Evolutionary conservation across 2,113 vertebrate genomes (phyloP), one percentile per base, ranked within the genome.

Genomic region (Heterotilapia buettikoferi): DNA sequence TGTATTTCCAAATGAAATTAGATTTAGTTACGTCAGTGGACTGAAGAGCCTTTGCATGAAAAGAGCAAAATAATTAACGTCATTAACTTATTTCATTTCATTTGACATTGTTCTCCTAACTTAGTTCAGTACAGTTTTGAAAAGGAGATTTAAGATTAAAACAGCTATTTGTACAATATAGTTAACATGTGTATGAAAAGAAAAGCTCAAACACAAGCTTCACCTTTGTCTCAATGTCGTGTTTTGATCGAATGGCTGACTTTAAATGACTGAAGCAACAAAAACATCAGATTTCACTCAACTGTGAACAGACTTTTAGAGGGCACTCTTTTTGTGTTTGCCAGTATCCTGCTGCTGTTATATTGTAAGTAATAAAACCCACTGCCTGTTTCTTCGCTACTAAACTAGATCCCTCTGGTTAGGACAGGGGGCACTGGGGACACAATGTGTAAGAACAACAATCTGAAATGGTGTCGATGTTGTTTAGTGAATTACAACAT

Each of bases 321-420:
- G 4, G 47, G 45, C 14, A 40, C 6, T 84, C 7, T 61, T 88
- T 10, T 83, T 57, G 33, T 26, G 84, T 52, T 24, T 4, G 52
- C 38, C 84, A 31, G 71, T 8, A 78, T 19, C 45, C 45, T 78
- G 45, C 45, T 82, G 38, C 68, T 86, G 84, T 88, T 71, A 50
- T 68, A 88, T 88, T 82, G 85, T 84, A 89, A 91, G 79, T 73
- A 89, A 93, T 90, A 57, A 90, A 94, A 88, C 80, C 56, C 56
- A 82, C 59, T n/a, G 73, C 19, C 79, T 86, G 38, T 40, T 82
- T 89, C 84, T 90, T 53, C 19, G 76, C 87, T 81, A 86, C 88
- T 86, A 79, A 88, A 83, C 71, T 26, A 83, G 6, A 53, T 85
- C 53, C 91, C 79, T 61, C 57, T 84, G 86, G 83, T 93, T 86